phyloP scores from a whole-genome alignment of 2,113 vertebrate species.

The Microcebus lehilahytsara region DNA sequence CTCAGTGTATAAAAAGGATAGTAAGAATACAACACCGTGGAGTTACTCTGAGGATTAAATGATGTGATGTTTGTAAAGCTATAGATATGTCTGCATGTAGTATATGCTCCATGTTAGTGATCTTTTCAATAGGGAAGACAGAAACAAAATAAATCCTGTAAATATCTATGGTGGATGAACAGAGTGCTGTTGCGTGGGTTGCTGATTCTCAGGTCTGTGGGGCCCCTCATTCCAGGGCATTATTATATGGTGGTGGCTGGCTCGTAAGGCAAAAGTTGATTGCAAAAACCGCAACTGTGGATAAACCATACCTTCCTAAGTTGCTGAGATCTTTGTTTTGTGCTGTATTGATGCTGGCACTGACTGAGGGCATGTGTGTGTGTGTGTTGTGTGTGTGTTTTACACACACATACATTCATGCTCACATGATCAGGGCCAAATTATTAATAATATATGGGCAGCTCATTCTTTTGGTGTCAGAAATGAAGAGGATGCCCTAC shows the following conservation, averaged over 20 bases:
- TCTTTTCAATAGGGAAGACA: not conserved
- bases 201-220: not conserved
- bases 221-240: not conserved
- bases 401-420: not conserved
- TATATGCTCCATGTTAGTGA: not conserved
- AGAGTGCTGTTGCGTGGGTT: not conserved
- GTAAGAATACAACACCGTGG: not conserved
- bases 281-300: not conserved
- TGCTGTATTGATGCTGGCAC: not conserved
- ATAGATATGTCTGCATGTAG: not conserved
- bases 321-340: not conserved
- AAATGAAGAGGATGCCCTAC: not conserved
- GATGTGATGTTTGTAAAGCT: not conserved
- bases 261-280: not conserved
- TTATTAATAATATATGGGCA: not conserved
- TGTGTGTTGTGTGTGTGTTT: not conserved
- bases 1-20: not conserved
- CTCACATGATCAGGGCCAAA: not conserved
- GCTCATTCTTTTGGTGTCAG: not conserved
- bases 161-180: not conserved
- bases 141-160: not conserved
- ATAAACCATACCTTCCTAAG: not conserved
- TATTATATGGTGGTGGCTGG: not conserved
- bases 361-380: not conserved
- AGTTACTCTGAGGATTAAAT: constrained; percentile 26